Base-by-base conservation (phyloP, 2,797 vertebrate genomes). In the Anguilla anguilla region DNA sequence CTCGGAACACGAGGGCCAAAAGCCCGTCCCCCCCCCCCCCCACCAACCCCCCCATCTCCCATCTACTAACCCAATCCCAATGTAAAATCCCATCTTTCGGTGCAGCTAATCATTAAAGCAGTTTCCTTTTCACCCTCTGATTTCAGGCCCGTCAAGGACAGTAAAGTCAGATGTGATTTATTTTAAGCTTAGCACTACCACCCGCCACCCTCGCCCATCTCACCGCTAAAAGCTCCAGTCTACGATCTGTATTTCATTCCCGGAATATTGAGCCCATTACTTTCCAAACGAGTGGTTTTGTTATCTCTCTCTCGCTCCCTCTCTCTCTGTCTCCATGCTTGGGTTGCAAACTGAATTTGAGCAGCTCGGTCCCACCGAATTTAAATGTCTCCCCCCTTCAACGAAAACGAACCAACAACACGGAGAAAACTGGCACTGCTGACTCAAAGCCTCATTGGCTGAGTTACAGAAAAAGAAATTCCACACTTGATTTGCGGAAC, bases 81-180 rank as follows among this genome's bases (percentile, higher is more conserved):
- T 46, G n/a, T 81, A 83, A 84, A 84, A 84, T 19, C 49, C 28
- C 51, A 57, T 31, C 53, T 10, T 15, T 84, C n/a, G 57, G 69
- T 57, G 25, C 28, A 1, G 53, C 53, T 25, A 13, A 83, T 87
- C 64, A 83, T 83, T 49, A 53, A 15, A 51, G 61, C 79, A 6
- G 17, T 51, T 87, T 83, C 86, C 79, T 43, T 81, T 81, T 86
- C 55, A 81, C 25, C 59, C 0, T 59, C 59, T 31, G 10, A 10
- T 43, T 87, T 67, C 77, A 22, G 55, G 43, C 43, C 81, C 31
- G 31, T 10, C 59, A 67, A 64, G 13, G 61, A 87, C 81, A 64
- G 15, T 25, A 67, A 22, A 17, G 43, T 31, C 79, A 11, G 57
- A 81, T 83, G 46, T 25, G 46, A 83, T 83, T 83, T n/a, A 83